These are phyloP conservation scores for Chloroclysta siterata DNA, from an alignment of 2,888 invertebrate genomes.

Conservation along the genomic window DNA sequence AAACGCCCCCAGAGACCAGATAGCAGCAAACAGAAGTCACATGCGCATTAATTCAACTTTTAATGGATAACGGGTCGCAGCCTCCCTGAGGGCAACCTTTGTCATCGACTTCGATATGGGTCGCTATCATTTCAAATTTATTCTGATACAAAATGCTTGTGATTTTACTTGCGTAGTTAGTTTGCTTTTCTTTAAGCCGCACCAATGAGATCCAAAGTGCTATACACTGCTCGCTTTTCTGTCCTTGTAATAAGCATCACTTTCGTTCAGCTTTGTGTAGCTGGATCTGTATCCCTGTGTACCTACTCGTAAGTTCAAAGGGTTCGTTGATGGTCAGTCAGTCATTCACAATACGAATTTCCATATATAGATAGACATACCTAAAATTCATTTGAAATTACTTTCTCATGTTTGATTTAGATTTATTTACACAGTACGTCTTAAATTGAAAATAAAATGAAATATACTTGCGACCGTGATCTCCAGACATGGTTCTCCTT, in stretches of 20 bases:
- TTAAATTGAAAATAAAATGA: too few relatives aligned
- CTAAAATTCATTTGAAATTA: conserved; percentile 44
- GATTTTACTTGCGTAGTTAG: background rate
- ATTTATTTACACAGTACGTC: conserved; percentile 23
- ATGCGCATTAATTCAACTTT: conserved; percentile 70
- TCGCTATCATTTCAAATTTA: conserved; percentile 65
- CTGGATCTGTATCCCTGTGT: too few relatives aligned
- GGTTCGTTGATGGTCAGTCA: too few relatives aligned
- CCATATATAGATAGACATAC: background rate
- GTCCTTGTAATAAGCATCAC: too few relatives aligned
- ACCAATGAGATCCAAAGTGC: too few relatives aligned
- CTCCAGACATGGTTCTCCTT: too few relatives aligned
- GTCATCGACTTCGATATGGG: conserved; percentile 64
- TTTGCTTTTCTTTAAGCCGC: background rate
- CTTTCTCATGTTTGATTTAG: conserved; percentile 36
- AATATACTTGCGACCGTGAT: too few relatives aligned
- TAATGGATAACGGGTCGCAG: conserved; percentile 61
- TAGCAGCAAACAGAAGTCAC: conserved; percentile 55
- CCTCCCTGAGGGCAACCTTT: conserved; percentile 59
- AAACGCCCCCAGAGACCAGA: conserved; percentile 50
- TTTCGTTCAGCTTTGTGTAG: too few relatives aligned
- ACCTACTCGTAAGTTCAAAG: too few relatives aligned
- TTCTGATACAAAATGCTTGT: conserved; percentile 35
- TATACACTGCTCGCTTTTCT: too few relatives aligned
- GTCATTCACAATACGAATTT: too few relatives aligned